A percentile compares a stretch with the other conserved stretches of the same genome.
Conservation (phyloP, 2,113 vertebrate species). For the Fulica atra region DNA sequence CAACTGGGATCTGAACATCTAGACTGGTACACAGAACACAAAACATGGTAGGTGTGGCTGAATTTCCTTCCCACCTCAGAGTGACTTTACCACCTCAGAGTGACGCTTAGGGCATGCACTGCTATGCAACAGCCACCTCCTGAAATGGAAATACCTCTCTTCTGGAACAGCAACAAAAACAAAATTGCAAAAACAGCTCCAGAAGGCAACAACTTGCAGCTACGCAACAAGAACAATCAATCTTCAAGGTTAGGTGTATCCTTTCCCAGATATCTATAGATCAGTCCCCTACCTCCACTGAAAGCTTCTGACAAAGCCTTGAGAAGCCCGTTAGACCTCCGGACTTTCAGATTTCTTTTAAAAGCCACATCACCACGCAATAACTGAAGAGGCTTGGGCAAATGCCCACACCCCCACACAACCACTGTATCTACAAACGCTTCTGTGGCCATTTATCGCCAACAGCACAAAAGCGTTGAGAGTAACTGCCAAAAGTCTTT, state of each 20-base stretch:
- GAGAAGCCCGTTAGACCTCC: not conserved
- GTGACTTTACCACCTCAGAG: not conserved
- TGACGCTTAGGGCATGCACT: not conserved
- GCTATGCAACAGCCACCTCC: not conserved
- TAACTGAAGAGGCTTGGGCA: not conserved
- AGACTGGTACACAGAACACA: not conserved
- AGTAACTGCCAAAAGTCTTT: not conserved
- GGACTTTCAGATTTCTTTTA: not conserved
- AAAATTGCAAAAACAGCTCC: not conserved
- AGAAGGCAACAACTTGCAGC: not conserved
- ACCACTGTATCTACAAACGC: not conserved
- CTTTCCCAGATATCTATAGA: not conserved
- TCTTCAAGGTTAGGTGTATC: not conserved
- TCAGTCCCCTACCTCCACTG: not conserved
- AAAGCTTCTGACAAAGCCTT: not conserved
- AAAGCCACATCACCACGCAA: not conserved
- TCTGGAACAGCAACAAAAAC: not conserved
- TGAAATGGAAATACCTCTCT: not conserved
- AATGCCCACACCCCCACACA: not conserved
- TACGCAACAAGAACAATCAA: not conserved
- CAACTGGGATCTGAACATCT: not conserved
- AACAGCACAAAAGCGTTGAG: not conserved
- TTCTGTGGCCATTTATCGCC: not conserved
- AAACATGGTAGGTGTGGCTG: not conserved
- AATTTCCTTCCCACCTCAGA: not conserved